Conservation (phyloP, 1,140 invertebrate genomes). For the Chionoecetes opilio region DNA sequence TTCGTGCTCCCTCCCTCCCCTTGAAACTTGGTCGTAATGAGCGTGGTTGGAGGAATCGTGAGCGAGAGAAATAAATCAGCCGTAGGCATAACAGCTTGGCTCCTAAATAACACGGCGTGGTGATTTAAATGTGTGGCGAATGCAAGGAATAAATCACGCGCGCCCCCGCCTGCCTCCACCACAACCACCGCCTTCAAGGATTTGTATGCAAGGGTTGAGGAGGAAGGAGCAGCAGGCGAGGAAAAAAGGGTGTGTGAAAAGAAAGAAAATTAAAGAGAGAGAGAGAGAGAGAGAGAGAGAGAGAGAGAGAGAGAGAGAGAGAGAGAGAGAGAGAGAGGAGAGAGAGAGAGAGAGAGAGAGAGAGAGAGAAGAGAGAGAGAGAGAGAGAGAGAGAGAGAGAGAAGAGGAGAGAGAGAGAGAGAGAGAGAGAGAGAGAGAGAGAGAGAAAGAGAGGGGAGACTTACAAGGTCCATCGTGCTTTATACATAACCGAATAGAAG, state of each 20-base stretch:
- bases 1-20: not conserved
- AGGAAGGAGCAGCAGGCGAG: not conserved
- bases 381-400: slow-evolving; percentile 23
- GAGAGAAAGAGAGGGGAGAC: not conserved
- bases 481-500: not conserved
- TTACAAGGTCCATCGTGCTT: not conserved
- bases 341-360: slow-evolving; percentile 23
- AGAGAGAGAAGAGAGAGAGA: not conserved
- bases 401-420: not conserved
- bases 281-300: not conserved
- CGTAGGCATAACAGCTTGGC: slow-evolving; percentile 61
- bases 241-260: not conserved
- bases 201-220: slow-evolving; percentile 35
- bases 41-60: slow-evolving; percentile 47
- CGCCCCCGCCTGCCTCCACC: not conserved
- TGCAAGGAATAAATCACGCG: slow-evolving; percentile 56
- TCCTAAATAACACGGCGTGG: slow-evolving; percentile 64
- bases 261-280: not conserved
- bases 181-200: not conserved
- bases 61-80: slow-evolving; percentile 55
- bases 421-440: not conserved
- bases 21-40: slow-evolving; percentile 41
- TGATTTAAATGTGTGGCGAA: slow-evolving; percentile 70
- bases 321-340: slow-evolving; percentile 42
- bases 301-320: slow-evolving; percentile 15